phyloP scores from a whole-genome alignment of 2,888 invertebrate species.

The Andrena bucephala region DNA sequence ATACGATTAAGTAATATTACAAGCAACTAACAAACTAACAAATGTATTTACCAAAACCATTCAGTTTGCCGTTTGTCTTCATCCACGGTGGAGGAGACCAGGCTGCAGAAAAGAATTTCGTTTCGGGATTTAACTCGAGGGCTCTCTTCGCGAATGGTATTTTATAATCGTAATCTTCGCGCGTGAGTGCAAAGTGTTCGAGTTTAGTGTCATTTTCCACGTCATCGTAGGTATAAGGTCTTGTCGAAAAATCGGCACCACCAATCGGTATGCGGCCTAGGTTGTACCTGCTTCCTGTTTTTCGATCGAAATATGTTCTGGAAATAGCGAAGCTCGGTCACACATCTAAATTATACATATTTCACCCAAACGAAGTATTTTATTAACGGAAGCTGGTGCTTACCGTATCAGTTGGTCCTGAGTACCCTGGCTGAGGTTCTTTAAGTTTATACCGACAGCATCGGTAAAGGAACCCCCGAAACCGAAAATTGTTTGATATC shows the following conservation, averaged over 20 bases:
- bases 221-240: conserved; percentile 92
- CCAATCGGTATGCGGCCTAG: conserved; percentile 93
- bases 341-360: not conserved
- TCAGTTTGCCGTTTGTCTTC: conserved; percentile 87
- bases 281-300: conserved; percentile 92
- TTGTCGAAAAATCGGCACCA: conserved; percentile 94
- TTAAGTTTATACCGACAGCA: conserved; percentile 89
- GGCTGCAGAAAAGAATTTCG: conserved; percentile 86
- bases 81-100: conserved; percentile 91
- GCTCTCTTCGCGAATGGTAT: conserved; percentile 86
- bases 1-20: not conserved
- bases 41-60: conserved; percentile 1
- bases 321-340: conserved; percentile 60
- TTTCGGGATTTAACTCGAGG: conserved; percentile 81
- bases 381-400: not conserved
- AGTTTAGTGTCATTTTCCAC: conserved; percentile 88
- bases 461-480: conserved; percentile 96
- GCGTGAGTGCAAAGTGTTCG: conserved; percentile 88
- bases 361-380: not conserved
- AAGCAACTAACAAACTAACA: too few relatives aligned
- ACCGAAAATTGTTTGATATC: conserved; percentile 87
- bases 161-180: conserved; percentile 90
- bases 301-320: conserved; percentile 90
- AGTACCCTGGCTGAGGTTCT: conserved; percentile 87
- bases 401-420: conserved; percentile 86